These are phyloP conservation scores for Pinna nobilis DNA, from an alignment of 1,140 invertebrate species.

Conservation along the genomic window DNA sequence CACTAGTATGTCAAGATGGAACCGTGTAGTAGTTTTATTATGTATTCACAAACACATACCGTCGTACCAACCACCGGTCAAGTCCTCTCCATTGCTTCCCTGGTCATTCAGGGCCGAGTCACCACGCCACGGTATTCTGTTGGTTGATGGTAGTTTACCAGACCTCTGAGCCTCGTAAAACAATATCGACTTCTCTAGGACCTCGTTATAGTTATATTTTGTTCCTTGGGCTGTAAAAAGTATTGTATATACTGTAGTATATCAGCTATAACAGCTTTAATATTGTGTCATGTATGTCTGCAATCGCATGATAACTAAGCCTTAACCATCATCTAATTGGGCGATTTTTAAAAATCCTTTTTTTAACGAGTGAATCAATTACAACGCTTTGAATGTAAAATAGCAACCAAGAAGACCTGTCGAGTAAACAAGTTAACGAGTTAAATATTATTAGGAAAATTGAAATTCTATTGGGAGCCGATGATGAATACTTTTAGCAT, in stretches of 20 bases:
- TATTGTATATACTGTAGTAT: background rate
- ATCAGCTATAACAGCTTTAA: background rate
- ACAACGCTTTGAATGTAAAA: too few species aligned
- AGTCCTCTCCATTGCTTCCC: conserved; percentile 77
- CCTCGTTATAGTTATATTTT: conserved; percentile 76
- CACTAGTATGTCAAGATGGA: too few species aligned
- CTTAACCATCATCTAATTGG: background rate
- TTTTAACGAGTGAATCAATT: too few species aligned
- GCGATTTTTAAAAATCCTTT: background rate
- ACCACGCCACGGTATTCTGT: conserved; percentile 78
- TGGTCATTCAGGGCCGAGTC: conserved; percentile 79
- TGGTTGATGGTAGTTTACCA: conserved; percentile 78
- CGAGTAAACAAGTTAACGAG: too few species aligned
- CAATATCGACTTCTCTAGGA: conserved; percentile 77
- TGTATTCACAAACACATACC: conserved; percentile 49
- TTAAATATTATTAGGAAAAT: too few species aligned
- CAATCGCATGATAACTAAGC: too few species aligned
- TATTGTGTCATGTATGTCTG: background rate
- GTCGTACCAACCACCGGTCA: conserved; percentile 81
- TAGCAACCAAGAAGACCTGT: too few species aligned
- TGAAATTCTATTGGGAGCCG: too few species aligned
- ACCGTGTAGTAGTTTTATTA: too few species aligned
- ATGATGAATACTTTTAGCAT: too few species aligned
- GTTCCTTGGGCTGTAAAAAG: conserved; percentile 25
- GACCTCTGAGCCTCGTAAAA: conserved; percentile 82